phyloP scores from a whole-genome alignment of 2,888 invertebrate genomes.

The Stratiomys singularior region DNA sequence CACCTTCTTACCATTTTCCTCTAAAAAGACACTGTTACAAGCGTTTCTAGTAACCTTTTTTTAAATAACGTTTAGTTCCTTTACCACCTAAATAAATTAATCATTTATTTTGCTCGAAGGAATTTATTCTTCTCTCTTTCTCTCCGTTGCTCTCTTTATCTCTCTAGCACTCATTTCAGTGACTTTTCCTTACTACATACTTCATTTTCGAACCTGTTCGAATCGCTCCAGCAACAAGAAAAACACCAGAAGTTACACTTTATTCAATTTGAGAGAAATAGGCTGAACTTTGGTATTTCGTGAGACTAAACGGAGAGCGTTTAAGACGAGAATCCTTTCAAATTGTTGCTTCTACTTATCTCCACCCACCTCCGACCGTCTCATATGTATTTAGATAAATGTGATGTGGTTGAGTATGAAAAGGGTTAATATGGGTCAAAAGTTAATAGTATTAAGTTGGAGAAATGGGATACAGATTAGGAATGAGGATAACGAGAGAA shows the following conservation, averaged over 20 bases:
- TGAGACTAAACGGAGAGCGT: not conserved
- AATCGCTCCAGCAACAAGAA: not conserved
- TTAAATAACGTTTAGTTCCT: too few relatives aligned
- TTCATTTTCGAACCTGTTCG: too few relatives aligned
- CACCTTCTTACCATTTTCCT: not conserved
- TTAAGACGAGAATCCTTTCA: not conserved
- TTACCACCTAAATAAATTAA: slow-evolving; percentile 12
- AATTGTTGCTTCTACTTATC: not conserved
- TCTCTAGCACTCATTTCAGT: not conserved
- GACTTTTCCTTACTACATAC: too few relatives aligned
- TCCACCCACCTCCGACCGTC: not conserved
- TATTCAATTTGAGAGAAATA: not conserved
- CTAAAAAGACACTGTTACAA: not conserved
- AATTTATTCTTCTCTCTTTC: not conserved
- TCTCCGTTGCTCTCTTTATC: not conserved
- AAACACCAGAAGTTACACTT: not conserved
- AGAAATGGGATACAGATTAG: not conserved
- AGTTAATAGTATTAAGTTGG: slow-evolving; percentile 5
- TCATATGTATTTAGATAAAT: not conserved
- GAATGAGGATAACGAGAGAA: too few relatives aligned
- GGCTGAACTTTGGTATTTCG: not conserved
- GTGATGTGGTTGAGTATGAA: slow-evolving; percentile 8
- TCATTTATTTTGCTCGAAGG: slow-evolving; percentile 28
- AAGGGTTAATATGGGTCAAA: slow-evolving; percentile 35
- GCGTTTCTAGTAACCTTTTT: not conserved